Evolutionary conservation across 2,113 vertebrate genomes (phyloP).

Genomic region (Callocephalon fimbriatum): DNA sequence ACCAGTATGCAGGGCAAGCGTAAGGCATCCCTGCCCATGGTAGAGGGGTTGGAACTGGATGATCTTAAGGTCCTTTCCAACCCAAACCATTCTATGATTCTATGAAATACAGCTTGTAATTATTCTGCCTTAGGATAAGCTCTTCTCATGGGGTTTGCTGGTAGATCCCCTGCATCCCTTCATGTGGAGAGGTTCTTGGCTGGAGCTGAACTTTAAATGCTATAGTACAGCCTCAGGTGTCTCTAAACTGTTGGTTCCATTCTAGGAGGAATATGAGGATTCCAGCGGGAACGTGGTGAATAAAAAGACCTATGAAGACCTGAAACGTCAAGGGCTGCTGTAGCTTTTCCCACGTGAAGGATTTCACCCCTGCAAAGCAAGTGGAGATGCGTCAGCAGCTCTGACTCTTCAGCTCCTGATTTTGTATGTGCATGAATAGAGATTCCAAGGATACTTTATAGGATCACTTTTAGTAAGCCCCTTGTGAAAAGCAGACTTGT

Average conservation of each 20-base stretch:
- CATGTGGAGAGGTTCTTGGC: not conserved
- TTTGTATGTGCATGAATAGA: constrained; percentile 60
- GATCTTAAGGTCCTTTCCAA: not conserved
- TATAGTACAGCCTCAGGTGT: not conserved
- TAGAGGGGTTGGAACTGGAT: not conserved
- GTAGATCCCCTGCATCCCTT: not conserved
- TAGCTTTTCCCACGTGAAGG: constrained; percentile 61
- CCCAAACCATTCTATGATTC: not conserved
- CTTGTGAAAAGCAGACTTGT: constrained; percentile 51
- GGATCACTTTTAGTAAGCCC: constrained; percentile 33
- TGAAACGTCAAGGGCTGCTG: constrained; percentile 96
- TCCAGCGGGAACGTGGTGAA: constrained; percentile 98
- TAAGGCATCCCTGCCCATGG: not conserved
- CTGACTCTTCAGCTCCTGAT: not conserved
- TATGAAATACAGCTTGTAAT: not conserved
- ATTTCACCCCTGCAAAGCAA: not conserved
- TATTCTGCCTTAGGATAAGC: not conserved
- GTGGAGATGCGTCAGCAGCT: not conserved
- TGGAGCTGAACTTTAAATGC: not conserved
- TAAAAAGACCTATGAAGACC: constrained; percentile 97
- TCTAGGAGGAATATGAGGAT: constrained; percentile 96
- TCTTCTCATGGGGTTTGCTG: not conserved
- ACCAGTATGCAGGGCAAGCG: too few species aligned
- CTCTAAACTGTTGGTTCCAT: not conserved
- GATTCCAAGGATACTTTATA: constrained; percentile 62